Evolutionary conservation across 2,797 vertebrate species (phyloP).

Genomic region (Prunella strophiata): DNA sequence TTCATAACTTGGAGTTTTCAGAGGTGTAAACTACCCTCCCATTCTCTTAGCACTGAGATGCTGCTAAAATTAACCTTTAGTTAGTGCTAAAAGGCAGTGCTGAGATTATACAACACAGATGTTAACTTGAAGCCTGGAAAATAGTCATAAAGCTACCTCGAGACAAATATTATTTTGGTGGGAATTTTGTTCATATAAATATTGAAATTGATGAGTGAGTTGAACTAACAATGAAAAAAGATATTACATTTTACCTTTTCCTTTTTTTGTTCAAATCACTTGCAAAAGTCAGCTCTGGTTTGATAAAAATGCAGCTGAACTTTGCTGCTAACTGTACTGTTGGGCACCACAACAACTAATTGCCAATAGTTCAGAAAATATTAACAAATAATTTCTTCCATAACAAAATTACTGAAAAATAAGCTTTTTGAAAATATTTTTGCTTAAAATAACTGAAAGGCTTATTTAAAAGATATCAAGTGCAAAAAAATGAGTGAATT

Average conservation of each 20-base stretch:
- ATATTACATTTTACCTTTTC: background rate
- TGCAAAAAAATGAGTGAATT: background rate
- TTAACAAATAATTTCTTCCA: background rate
- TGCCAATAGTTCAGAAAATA: background rate
- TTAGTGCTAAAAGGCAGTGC: background rate
- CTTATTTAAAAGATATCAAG: slow-evolving; percentile 16
- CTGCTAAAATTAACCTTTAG: background rate
- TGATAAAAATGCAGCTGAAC: slow-evolving; percentile 5
- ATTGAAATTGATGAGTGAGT: background rate
- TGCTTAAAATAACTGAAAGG: background rate
- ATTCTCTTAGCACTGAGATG: background rate
- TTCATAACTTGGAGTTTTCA: background rate
- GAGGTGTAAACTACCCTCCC: background rate
- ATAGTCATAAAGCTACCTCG: background rate
- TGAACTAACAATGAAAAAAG: background rate
- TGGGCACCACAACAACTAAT: background rate
- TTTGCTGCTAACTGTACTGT: background rate
- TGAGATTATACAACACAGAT: background rate
- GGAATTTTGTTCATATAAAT: background rate
- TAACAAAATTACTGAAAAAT: background rate
- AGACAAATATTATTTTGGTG: background rate
- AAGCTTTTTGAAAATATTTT: slow-evolving; percentile 12
- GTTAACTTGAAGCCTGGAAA: background rate
- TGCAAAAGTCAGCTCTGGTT: background rate
- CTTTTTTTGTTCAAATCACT: background rate